Percentiles rank a stretch among this genome's conserved stretches.
Evolutionary conservation across 1,140 invertebrate species (phyloP).

Genomic region (Leucophenga varia): DNA sequence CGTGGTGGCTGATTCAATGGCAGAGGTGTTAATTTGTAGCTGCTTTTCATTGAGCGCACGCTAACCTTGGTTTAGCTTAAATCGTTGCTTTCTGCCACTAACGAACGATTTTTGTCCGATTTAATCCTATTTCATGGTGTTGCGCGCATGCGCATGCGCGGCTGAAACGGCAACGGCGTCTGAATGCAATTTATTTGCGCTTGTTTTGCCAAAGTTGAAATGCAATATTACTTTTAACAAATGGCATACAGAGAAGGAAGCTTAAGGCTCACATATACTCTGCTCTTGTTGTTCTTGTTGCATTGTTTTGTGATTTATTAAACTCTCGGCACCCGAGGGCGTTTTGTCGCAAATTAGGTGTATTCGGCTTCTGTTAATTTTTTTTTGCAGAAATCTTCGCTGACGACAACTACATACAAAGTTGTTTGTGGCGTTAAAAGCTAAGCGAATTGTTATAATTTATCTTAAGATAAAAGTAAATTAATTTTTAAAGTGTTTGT

Average conservation of each 20-base stretch:
- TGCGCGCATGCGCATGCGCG: slow-evolving; percentile 24
- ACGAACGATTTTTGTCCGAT: slow-evolving; percentile 53
- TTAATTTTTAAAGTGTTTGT: too few relatives aligned
- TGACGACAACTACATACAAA: slow-evolving; percentile 10
- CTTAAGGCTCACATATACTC: too few relatives aligned
- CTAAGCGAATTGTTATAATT: slow-evolving; percentile 53
- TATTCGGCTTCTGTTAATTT: slow-evolving; percentile 55
- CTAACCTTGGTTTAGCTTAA: not conserved
- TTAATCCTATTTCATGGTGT: slow-evolving; percentile 54
- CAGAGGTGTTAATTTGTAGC: slow-evolving; percentile 52
- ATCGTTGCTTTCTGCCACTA: slow-evolving; percentile 43
- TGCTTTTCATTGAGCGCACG: slow-evolving; percentile 13
- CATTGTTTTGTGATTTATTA: slow-evolving; percentile 34
- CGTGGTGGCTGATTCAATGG: slow-evolving; percentile 15
- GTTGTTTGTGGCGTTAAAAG: slow-evolving; percentile 35
- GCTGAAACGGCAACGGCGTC: too few relatives aligned
- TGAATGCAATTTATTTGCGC: slow-evolving; percentile 38
- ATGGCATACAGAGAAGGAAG: too few relatives aligned
- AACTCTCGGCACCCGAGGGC: slow-evolving; percentile 41
- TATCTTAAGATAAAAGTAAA: slow-evolving; percentile 40
- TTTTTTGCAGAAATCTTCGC: slow-evolving; percentile 24
- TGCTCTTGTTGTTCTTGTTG: too few relatives aligned
- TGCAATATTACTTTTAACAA: too few relatives aligned
- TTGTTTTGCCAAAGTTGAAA: slow-evolving; percentile 24
- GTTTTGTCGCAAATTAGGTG: slow-evolving; percentile 54